Evolutionary conservation across 2,797 vertebrate species (phyloP), one percentile per base, ranked within the genome.

Genomic region (Gymnothorax reevesii): DNA sequence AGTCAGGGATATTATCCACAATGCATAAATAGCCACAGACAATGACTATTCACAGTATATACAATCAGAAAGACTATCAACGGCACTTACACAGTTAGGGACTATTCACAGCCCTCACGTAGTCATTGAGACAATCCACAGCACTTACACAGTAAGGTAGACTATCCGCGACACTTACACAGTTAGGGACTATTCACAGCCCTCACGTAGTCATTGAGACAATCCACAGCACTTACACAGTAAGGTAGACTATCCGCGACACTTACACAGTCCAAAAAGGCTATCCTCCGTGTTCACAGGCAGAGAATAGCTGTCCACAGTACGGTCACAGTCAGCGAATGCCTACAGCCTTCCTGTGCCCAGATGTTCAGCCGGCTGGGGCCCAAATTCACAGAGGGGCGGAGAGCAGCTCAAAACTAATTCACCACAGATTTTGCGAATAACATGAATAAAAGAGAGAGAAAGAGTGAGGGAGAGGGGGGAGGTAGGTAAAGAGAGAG

Each of bases 271-370:
- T 42, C 33, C 33, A 2, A 42, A 42, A 5, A 64, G 62, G 22
- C 10, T 64, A 22, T 64, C 1, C 62, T 5, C 57, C 15, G 57
- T 15, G 7, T 15, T 59, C 57, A 59, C 57, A 59, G 15, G 57
- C 62, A 64, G 22, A 12, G 82, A 60, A 22, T 49, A 42, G 8
- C 87, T 88, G 87, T 86, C 79, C n/a, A 91, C 92, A 91, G 92
- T 92, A 92, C 92, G 92, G 91, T 93, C 89, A 92, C 92, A 93
- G 90, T 88, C 90, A 9, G 60, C 83, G 89, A 93, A 90, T 90
- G 91, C 92, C 92, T 92, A 90, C 90, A 90, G 93, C 92, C 92
- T 93, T 91, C 87, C 88, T 85, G 90, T 52, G 15, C 85, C 87
- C 55, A 55, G 57, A 82, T 84, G 54, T 84, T 87, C 79, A 86